Percentiles rank a stretch among this genome's conserved stretches.
phyloP scores from a whole-genome alignment of 2,113 vertebrate species.

The Chaetops frenatus region DNA sequence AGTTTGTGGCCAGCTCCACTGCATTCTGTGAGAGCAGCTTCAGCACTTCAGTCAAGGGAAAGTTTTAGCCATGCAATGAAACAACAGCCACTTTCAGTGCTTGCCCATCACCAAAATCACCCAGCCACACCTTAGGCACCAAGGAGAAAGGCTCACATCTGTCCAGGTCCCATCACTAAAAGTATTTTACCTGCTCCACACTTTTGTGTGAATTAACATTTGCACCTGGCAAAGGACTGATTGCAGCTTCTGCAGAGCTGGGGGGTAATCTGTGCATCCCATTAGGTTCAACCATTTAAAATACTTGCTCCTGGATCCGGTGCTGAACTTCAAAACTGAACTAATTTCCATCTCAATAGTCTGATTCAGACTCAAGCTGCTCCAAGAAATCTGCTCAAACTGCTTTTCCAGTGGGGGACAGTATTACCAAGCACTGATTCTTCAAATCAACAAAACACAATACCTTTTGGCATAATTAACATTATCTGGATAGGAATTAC shows the following conservation, averaged over 20 bases:
- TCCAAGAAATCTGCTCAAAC: not conserved
- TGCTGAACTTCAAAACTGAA: not conserved
- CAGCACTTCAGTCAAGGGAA: not conserved
- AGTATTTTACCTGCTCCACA: not conserved
- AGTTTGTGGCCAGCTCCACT: not conserved
- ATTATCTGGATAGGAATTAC: not conserved
- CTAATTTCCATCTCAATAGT: not conserved
- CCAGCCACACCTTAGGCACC: not conserved
- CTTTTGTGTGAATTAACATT: not conserved
- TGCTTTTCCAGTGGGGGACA: not conserved
- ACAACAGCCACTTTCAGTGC: not conserved
- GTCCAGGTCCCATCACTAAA: not conserved
- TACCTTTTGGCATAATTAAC: not conserved
- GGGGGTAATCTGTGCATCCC: not conserved
- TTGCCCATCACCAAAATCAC: not conserved
- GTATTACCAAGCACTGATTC: not conserved
- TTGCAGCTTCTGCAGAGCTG: not conserved
- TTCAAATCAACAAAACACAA: not conserved
- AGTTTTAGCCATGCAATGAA: not conserved
- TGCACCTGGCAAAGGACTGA: not conserved
- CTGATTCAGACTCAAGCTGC: not conserved
- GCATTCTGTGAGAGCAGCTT: not conserved
- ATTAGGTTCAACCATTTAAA: not conserved
- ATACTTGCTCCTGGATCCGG: not conserved
- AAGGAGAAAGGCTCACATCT: not conserved